Evolutionary conservation across 2,113 vertebrate genomes (phyloP).

Genomic region (Ploceus nigricollis): DNA sequence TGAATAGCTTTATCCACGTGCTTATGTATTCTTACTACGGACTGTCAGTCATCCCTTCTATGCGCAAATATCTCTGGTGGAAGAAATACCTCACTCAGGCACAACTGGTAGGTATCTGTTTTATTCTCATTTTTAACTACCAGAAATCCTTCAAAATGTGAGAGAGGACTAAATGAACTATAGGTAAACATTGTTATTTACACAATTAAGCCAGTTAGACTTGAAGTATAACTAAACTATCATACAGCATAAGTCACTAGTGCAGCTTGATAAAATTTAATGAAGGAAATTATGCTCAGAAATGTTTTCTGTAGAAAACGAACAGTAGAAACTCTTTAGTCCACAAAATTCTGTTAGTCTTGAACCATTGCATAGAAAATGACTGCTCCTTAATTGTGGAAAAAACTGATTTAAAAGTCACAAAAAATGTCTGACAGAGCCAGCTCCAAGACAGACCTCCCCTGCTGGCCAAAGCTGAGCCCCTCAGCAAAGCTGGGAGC

Average conservation of each 20-base stretch:
- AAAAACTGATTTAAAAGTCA: background rate
- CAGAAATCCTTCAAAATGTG: background rate
- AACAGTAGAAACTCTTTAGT: background rate
- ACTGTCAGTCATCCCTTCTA: conserved; percentile 84
- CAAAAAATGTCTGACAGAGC: background rate
- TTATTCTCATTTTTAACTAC: background rate
- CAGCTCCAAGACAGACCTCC: background rate
- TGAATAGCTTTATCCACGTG: conserved; percentile 89
- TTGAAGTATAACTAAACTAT: background rate
- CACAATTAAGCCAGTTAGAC: background rate
- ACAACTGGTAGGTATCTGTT: conserved; percentile 74
- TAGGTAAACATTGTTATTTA: background rate
- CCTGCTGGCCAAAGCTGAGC: background rate
- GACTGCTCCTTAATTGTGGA: background rate
- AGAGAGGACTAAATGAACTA: background rate
- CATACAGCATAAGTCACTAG: background rate
- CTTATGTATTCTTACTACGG: conserved; percentile 90
- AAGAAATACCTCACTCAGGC: conserved; percentile 90
- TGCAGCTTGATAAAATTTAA: background rate
- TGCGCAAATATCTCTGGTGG: conserved; percentile 89
- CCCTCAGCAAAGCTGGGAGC: background rate
- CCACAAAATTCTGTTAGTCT: background rate
- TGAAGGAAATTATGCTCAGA: background rate
- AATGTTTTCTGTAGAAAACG: background rate
- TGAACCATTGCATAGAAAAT: background rate